phyloP scores from a whole-genome alignment of 1,140 invertebrate genomes.

The Heliconius congener region DNA sequence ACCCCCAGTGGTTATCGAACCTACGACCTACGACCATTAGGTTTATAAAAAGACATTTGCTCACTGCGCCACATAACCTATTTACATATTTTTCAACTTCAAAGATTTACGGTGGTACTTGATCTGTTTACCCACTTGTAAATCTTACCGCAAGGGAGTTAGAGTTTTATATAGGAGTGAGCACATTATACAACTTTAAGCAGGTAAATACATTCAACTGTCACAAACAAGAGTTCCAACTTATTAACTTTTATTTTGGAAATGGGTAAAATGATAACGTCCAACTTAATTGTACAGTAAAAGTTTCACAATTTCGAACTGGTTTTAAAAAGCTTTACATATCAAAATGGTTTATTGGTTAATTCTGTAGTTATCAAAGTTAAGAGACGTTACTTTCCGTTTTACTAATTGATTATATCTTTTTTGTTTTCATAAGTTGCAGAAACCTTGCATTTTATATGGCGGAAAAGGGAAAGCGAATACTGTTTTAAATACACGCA shows the following conservation, averaged over 20 bases:
- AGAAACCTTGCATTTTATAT: no score
- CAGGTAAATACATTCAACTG: neutral
- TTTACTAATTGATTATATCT: no score
- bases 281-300: neutral
- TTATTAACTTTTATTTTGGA: slow-evolving; percentile 8
- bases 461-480: no score
- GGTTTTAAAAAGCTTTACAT: neutral
- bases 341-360: neutral
- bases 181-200: neutral
- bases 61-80: no score
- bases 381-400: neutral
- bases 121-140: neutral
- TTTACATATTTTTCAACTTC: no score
- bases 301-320: neutral
- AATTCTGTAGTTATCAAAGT: neutral
- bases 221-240: neutral
- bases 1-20: no score
- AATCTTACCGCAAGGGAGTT: neutral
- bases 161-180: neutral
- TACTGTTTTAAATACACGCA: no score
- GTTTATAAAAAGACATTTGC: no score
- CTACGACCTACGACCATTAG: no score
- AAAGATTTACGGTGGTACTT: neutral
- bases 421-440: no score
- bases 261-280: slow-evolving; percentile 5